Evolutionary conservation across 2,797 vertebrate species (phyloP).

Genomic region (Pampus argenteus): DNA sequence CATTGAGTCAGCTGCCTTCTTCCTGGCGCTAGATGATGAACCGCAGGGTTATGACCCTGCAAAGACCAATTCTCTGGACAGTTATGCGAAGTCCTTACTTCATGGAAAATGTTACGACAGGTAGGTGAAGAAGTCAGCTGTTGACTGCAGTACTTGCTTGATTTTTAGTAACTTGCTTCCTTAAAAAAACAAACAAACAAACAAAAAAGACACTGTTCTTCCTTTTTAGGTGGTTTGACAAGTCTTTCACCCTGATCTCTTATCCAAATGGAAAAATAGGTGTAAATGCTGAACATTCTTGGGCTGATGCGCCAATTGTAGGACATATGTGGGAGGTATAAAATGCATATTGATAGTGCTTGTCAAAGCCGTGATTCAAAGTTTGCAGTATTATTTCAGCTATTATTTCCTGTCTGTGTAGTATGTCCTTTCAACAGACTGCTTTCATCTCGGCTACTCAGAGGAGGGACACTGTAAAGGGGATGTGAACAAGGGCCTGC

Average conservation of each 20-base stretch:
- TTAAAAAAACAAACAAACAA: too few relatives aligned
- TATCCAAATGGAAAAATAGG: slow-evolving; percentile 93
- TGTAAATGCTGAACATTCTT: slow-evolving; percentile 92
- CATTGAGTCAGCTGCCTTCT: slow-evolving; percentile 93
- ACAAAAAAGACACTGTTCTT: neutral
- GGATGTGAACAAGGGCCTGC: slow-evolving; percentile 81
- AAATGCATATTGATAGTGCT: neutral
- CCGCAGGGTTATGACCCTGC: slow-evolving; percentile 81
- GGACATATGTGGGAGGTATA: slow-evolving; percentile 97
- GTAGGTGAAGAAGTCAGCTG: slow-evolving; percentile 52
- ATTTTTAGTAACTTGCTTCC: neutral
- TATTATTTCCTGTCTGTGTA: slow-evolving; percentile 60
- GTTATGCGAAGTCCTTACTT: slow-evolving; percentile 93
- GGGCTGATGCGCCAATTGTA: slow-evolving; percentile 93
- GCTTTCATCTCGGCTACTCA: slow-evolving; percentile 91
- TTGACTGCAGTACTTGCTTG: neutral
- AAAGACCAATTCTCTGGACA: slow-evolving; percentile 84
- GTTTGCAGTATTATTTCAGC: neutral
- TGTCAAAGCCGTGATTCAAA: neutral
- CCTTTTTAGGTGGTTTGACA: slow-evolving; percentile 93
- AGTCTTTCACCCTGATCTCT: slow-evolving; percentile 92
- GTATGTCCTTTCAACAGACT: slow-evolving; percentile 90
- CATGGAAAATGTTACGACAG: slow-evolving; percentile 95
- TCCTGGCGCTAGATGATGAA: slow-evolving; percentile 91
- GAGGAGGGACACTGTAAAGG: slow-evolving; percentile 92